A percentile compares a stretch with the other conserved stretches of the same genome.
phyloP scores from a whole-genome alignment of 2,888 invertebrate species.

The Dusona sp. region DNA sequence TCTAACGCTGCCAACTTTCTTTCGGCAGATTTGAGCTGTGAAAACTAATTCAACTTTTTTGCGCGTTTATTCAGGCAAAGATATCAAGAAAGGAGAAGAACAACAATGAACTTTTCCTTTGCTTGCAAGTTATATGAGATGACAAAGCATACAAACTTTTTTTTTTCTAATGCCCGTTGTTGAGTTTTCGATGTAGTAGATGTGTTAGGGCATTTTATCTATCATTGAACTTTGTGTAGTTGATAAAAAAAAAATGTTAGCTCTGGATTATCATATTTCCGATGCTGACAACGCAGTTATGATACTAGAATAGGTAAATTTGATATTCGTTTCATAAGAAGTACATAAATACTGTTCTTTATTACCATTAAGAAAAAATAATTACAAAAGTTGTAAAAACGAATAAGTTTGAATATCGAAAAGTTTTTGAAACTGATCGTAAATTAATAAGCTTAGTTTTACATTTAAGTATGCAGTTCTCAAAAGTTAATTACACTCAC shows the following conservation, averaged over 20 bases:
- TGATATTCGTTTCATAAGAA: too few relatives aligned
- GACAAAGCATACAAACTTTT: too few relatives aligned
- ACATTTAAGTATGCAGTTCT: background rate
- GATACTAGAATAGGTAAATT: too few relatives aligned
- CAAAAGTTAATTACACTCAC: background rate
- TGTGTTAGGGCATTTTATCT: too few relatives aligned
- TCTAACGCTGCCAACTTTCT: background rate
- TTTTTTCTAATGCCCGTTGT: too few relatives aligned
- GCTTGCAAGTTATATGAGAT: too few relatives aligned
- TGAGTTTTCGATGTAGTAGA: too few relatives aligned
- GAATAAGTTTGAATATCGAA: background rate
- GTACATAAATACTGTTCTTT: background rate
- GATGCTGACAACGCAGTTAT: background rate
- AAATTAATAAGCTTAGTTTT: background rate
- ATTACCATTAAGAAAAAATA: background rate
- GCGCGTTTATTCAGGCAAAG: background rate
- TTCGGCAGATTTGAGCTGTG: background rate
- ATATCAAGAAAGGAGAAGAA: too few relatives aligned
- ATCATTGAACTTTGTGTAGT: too few relatives aligned
- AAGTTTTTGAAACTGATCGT: constrained; percentile 4
- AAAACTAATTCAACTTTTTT: background rate
- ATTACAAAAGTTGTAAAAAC: background rate
- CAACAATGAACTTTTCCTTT: background rate
- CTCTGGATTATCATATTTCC: too few relatives aligned
- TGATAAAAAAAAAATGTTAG: too few relatives aligned